These are phyloP conservation scores for Montipora sp. DNA, from an alignment of 64 coral and sea anemone genomes.

Conservation along the genomic window DNA sequence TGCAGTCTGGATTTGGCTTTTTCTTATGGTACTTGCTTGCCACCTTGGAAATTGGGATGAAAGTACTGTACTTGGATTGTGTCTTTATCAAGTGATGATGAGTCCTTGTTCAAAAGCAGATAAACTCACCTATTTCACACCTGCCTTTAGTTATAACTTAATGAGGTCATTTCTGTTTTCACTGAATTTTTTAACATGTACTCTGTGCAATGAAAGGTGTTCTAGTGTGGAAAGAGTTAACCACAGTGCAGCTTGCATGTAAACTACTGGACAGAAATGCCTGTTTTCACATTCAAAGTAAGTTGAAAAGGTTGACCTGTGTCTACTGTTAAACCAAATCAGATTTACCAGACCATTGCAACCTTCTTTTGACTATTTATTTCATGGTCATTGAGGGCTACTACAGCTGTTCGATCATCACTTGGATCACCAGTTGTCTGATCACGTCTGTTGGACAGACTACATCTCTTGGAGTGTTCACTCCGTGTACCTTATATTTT, in stretches of 20 bases:
- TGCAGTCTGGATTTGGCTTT: not conserved
- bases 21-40: not conserved
- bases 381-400: constrained; percentile 41
- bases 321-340: not conserved
- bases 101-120: constrained; percentile 13
- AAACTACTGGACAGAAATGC: constrained; percentile 37
- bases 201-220: not conserved
- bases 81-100: not conserved
- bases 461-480: not conserved
- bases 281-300: constrained; percentile 73
- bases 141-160: not conserved
- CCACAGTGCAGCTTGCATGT: not conserved
- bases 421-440: not conserved
- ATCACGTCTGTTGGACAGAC: not conserved
- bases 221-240: not conserved
- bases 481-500: not conserved
- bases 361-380: constrained; percentile 10
- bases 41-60: not conserved
- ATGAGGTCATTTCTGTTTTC: constrained; percentile 82
- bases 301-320: constrained; percentile 18
- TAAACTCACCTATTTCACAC: constrained; percentile 63
- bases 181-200: constrained; percentile 39
- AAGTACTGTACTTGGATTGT: not conserved
- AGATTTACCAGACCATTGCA: constrained; percentile 27
- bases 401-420: constrained; percentile 10